Evolutionary conservation across 1,140 invertebrate species (phyloP).

Genomic region (Plutomurus gul): DNA sequence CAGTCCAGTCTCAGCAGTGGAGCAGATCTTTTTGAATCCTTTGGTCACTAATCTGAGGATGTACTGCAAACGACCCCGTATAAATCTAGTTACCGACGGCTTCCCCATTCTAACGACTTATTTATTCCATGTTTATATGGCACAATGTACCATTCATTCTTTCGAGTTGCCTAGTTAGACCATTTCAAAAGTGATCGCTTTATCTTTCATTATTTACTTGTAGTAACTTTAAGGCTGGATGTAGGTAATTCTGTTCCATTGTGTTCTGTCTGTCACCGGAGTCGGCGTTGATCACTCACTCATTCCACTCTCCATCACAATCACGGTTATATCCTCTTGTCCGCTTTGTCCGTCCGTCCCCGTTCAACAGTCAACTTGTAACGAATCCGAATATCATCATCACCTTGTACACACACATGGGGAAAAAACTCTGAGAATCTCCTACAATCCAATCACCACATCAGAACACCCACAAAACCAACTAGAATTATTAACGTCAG

Average conservation of each 20-base stretch:
- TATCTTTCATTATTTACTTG: neutral
- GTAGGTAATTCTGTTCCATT: neutral
- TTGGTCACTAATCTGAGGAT: neutral
- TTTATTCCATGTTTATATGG: neutral
- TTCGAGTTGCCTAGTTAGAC: neutral
- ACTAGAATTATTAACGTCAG: conserved; percentile 21
- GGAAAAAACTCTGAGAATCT: neutral
- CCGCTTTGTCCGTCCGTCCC: neutral
- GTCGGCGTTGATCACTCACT: neutral
- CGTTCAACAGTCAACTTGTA: neutral
- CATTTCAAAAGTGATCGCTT: neutral
- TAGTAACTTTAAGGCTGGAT: neutral
- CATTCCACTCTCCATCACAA: neutral
- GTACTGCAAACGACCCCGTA: neutral
- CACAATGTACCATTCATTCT: neutral
- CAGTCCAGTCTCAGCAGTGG: too few relatives aligned
- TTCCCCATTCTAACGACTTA: neutral
- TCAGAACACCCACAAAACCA: conserved; percentile 23
- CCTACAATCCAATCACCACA: conserved; percentile 1
- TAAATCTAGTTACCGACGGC: neutral
- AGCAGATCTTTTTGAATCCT: neutral
- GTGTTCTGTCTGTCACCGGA: neutral
- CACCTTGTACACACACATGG: neutral
- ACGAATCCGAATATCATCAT: conserved; percentile 16
- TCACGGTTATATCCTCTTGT: neutral